These are phyloP conservation scores for Oryzias dopingdopingensis DNA, from an alignment of 2,797 vertebrate species.

Conservation along the genomic window DNA sequence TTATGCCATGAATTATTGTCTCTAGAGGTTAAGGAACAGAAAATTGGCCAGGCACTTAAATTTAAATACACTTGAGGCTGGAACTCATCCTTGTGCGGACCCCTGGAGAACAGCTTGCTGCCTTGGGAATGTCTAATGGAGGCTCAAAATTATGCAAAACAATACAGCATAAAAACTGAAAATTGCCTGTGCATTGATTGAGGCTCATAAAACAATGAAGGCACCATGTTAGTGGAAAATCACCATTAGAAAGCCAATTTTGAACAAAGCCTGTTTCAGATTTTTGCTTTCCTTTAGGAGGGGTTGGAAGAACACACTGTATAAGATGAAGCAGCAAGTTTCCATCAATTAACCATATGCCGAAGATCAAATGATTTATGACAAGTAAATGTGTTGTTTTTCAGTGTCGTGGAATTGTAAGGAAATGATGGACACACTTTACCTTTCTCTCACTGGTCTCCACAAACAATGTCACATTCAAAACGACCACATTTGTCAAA, in stretches of 20 bases:
- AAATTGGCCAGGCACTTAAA: conserved; percentile 54
- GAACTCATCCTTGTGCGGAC: conserved; percentile 30
- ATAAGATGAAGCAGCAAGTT: too few species aligned
- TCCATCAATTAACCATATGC: too few species aligned
- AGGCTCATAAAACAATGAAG: conserved; percentile 39
- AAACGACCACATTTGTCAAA: too few species aligned
- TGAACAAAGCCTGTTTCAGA: conserved; percentile 18
- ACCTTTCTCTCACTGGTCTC: too few species aligned
- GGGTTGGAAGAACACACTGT: too few species aligned
- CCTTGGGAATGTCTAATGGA: conserved; percentile 57
- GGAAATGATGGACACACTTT: too few species aligned
- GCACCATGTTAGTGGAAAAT: neutral
- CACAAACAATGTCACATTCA: too few species aligned
- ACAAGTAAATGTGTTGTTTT: too few species aligned
- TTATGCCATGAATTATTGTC: conserved; percentile 61
- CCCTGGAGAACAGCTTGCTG: conserved; percentile 57
- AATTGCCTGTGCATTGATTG: conserved; percentile 40
- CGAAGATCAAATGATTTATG: too few species aligned
- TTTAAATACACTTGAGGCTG: conserved; percentile 57
- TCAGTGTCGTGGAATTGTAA: too few species aligned
- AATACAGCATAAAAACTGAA: conserved; percentile 44
- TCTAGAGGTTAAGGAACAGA: conserved; percentile 52
- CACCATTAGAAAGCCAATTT: neutral
- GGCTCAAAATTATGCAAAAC: conserved; percentile 47
- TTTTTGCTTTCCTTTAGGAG: conserved; percentile 12